Evolutionary conservation across 2,113 vertebrate genomes (phyloP).

Genomic region (Heloderma charlesbogerti): DNA sequence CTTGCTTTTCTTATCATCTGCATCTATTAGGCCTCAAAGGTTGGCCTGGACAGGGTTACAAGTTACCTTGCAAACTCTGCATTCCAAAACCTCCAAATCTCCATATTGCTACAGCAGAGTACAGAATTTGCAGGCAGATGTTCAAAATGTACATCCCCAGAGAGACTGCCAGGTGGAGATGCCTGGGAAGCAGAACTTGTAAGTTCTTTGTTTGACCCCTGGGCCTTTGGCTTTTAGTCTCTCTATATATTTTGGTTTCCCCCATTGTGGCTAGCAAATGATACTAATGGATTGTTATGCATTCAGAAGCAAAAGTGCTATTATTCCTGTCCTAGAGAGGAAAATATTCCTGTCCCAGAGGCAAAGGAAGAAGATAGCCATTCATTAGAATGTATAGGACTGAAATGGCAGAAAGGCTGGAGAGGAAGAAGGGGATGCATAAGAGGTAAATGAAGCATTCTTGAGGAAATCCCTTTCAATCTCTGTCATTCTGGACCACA

Average conservation of each 20-base stretch:
- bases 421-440: neutral
- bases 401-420: neutral
- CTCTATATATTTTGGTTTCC: neutral
- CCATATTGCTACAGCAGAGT: neutral
- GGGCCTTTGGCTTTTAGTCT: neutral
- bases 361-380: neutral
- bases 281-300: neutral
- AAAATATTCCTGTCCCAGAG: neutral
- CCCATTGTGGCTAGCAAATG: neutral
- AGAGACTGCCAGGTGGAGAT: neutral
- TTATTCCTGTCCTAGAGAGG: neutral
- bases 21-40: neutral
- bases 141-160: neutral
- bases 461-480: neutral
- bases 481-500: neutral
- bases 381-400: neutral
- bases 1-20: neutral
- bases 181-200: neutral
- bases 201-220: neutral
- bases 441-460: neutral
- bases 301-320: neutral
- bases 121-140: neutral
- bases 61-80: neutral
- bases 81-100: neutral
- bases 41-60: neutral